Evolutionary conservation across 1,140 invertebrate species (phyloP).

Genomic region (Bicyclus anynana): DNA sequence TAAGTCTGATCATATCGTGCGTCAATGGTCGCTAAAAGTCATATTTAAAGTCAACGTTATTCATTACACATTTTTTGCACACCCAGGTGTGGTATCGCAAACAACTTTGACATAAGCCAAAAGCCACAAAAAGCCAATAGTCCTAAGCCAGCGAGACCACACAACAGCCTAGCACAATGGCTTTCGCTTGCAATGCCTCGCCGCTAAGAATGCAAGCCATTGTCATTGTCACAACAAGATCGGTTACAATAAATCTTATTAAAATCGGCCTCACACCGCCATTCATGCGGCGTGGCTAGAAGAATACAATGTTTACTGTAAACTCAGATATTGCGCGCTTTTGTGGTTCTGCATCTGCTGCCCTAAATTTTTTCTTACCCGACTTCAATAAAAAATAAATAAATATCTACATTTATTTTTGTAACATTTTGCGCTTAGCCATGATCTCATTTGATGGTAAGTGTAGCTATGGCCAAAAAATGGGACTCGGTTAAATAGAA

Average conservation of each 20-base stretch:
- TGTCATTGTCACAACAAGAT: constrained; percentile 72
- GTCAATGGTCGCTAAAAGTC: background rate
- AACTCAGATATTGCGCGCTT: constrained; percentile 39
- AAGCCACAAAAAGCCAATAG: background rate
- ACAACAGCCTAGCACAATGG: constrained; percentile 49
- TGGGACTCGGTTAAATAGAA: too few relatives aligned
- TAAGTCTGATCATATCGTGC: too few relatives aligned
- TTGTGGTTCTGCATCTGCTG: constrained; percentile 56
- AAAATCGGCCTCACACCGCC: constrained; percentile 55
- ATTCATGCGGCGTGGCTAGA: constrained; percentile 42
- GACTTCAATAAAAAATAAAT: too few relatives aligned
- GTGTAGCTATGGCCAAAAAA: too few relatives aligned
- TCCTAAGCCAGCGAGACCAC: constrained; percentile 50
- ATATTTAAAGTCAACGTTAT: constrained; percentile 14
- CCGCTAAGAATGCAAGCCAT: constrained; percentile 49
- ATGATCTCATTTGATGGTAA: too few relatives aligned
- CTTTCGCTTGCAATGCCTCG: constrained; percentile 35
- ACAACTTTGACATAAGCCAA: constrained; percentile 54
- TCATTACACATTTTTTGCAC: constrained; percentile 10
- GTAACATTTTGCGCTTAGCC: background rate
- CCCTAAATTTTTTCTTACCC: constrained; percentile 16
- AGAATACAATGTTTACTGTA: constrained; percentile 55
- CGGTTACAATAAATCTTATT: constrained; percentile 75
- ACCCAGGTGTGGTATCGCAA: constrained; percentile 50
- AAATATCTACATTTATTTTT: too few relatives aligned